Percentiles rank a stretch among this genome's conserved stretches.
Evolutionary conservation across 2,797 vertebrate genomes (phyloP).

Genomic region (Psittacula echo): DNA sequence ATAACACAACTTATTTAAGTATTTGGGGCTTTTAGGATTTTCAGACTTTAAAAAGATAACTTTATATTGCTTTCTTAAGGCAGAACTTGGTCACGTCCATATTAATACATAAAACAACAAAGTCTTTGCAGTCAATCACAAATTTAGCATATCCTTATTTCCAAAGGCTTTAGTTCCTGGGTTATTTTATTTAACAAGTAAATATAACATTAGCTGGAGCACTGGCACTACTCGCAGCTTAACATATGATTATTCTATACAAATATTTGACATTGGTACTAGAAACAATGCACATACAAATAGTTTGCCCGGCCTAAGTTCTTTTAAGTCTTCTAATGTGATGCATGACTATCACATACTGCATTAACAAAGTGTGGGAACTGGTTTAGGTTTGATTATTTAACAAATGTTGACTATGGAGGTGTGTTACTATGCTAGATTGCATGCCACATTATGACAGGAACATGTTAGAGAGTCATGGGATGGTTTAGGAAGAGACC

Average conservation of each 20-base stretch:
- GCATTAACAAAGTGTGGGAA: neutral
- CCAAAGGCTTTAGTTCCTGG: neutral
- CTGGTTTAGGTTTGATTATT: neutral
- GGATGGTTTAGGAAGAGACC: neutral
- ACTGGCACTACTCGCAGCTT: neutral
- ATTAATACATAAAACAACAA: neutral
- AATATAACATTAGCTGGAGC: neutral
- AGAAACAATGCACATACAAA: neutral
- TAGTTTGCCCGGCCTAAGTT: neutral
- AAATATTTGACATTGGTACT: neutral
- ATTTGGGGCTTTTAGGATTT: neutral
- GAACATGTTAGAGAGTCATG: neutral
- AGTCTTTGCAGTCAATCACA: neutral
- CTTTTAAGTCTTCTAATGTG: neutral
- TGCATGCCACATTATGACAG: neutral
- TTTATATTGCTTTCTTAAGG: neutral
- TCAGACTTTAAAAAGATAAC: neutral
- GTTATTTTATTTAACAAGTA: neutral
- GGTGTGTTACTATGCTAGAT: neutral
- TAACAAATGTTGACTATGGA: neutral
- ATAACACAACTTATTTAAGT: neutral
- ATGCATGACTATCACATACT: rapidly evolving
- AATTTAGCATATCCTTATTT: neutral
- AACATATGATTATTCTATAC: neutral
- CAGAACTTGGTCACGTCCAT: neutral